Evolutionary conservation across 2,797 vertebrate species (phyloP), one percentile per base, ranked within the genome.

Genomic region (Eurystomus glaucurus): DNA sequence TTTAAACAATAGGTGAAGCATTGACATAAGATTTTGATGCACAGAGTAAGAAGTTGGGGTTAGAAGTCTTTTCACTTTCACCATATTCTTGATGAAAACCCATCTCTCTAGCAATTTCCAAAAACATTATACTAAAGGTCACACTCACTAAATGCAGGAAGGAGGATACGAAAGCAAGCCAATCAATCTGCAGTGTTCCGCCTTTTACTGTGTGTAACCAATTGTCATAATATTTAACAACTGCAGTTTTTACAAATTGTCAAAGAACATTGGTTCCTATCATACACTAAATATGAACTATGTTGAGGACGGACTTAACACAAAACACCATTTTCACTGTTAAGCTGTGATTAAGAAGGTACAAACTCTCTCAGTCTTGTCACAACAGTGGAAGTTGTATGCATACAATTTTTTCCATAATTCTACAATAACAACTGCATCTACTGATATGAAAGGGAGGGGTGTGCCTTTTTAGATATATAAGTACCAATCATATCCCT

Each of bases 61-160:
- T 76, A 64, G 33, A 93, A 74, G 58, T 29, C 7, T 60, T 79
- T 83, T 41, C 28, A n/a, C 29, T 51, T 20, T 89, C 82, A 8
- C 33, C 22, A 20, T 1, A 5, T n/a, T n/a, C 7, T 6, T 16
- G 19, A 61, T 58, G 29, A 78, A 92, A 88, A 81, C 51, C 50
- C 3, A 10, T 61, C 22, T 51, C 15, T 37, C 43, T 23, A 41
- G 7, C 21, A 41, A 69, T 33, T 17, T 55, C 29, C 16, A 41
- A 48, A 92, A 60, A 37, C 20, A 46, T 91, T 82, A 71, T 35
- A 45, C 20, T 60, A 60, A 92, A 91, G 64, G 68, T 77, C 60
- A 55, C 12, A 50, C 23, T 85, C 13, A 29, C 70, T 91, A 74
- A 41, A 61, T 0, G 2, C 25, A 64, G 35, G 71, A 88, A 85